These are phyloP conservation scores for Eciton burchellii DNA, from an alignment of 1,140 invertebrate species.

Conservation along the genomic window DNA sequence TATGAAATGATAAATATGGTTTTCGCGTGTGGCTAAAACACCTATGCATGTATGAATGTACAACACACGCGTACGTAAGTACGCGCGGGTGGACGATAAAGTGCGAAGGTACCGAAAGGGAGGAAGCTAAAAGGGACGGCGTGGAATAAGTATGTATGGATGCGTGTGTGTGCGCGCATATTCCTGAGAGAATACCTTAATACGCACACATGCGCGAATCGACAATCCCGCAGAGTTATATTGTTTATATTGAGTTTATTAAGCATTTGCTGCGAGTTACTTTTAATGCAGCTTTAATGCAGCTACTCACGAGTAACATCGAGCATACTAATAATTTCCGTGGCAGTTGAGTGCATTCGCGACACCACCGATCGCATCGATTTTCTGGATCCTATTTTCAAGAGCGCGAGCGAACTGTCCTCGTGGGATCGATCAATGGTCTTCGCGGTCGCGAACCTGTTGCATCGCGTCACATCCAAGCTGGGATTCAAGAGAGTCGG, in stretches of 20 bases:
- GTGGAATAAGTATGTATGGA: constrained; percentile 47
- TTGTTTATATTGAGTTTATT: constrained; percentile 27
- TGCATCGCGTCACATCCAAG: constrained; percentile 35
- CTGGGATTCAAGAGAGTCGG: not conserved
- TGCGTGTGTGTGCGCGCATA: not conserved
- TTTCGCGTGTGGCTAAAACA: constrained; percentile 72
- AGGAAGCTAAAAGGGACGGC: constrained; percentile 44
- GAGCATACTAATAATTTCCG: constrained; percentile 48
- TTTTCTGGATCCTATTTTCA: not conserved
- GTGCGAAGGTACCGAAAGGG: constrained; percentile 43
- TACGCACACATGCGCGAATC: constrained; percentile 46
- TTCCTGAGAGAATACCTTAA: constrained; percentile 49
- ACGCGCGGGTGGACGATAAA: constrained; percentile 40
- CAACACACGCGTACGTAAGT: not conserved
- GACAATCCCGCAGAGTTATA: constrained; percentile 24
- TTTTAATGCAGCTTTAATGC: constrained; percentile 32
- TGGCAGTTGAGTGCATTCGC: constrained; percentile 31
- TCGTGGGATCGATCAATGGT: constrained; percentile 48
- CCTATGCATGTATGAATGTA: constrained; percentile 42
- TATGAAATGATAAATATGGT: constrained; percentile 77
- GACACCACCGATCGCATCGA: constrained; percentile 5
- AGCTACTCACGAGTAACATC: constrained; percentile 24
- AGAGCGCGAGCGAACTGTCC: too few species aligned
- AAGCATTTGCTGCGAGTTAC: constrained; percentile 21
- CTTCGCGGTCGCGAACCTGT: constrained; percentile 37